Conservation (phyloP, 1,140 invertebrate species). For the Drosophila murphyi region DNA sequence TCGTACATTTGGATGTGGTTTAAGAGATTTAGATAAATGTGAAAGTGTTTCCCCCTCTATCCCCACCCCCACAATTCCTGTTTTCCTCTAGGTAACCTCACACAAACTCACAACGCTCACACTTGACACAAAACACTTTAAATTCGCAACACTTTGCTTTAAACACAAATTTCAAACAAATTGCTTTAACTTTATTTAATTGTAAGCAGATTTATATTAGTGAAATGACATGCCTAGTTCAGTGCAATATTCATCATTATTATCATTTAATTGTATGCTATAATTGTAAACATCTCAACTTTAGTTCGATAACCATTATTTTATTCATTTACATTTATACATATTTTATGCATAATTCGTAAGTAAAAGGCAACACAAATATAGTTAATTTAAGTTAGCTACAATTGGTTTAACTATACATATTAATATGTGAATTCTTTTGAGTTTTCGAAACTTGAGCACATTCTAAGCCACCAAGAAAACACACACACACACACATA, state of each 20-base stretch:
- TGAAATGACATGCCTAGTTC: constrained; percentile 76
- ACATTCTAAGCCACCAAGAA: constrained; percentile 62
- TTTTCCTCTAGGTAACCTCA: constrained; percentile 15
- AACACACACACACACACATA: constrained; percentile 30
- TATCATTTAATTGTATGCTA: constrained; percentile 48
- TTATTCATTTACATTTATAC: constrained; percentile 45
- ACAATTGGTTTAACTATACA: constrained; percentile 61
- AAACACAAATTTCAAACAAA: constrained; percentile 37
- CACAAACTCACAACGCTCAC: constrained; percentile 15
- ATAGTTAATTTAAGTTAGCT: constrained; percentile 76
- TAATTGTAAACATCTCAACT: constrained; percentile 49
- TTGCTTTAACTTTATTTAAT: constrained; percentile 65
- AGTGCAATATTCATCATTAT: constrained; percentile 74
- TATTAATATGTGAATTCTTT: constrained; percentile 24
- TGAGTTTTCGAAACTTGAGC: constrained; percentile 59
- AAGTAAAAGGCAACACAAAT: constrained; percentile 32
- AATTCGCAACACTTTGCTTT: constrained; percentile 26
- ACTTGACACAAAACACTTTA: constrained; percentile 11
- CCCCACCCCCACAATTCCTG: not conserved
- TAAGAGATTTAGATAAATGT: constrained; percentile 78
- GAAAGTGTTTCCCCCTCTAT: constrained; percentile 49
- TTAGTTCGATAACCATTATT: constrained; percentile 43
- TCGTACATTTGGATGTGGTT: constrained; percentile 77
- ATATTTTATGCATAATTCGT: constrained; percentile 18
- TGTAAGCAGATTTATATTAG: constrained; percentile 55